Evolutionary conservation across 2,888 invertebrate species (phyloP).

Genomic region (Drosophila macrothrix): DNA sequence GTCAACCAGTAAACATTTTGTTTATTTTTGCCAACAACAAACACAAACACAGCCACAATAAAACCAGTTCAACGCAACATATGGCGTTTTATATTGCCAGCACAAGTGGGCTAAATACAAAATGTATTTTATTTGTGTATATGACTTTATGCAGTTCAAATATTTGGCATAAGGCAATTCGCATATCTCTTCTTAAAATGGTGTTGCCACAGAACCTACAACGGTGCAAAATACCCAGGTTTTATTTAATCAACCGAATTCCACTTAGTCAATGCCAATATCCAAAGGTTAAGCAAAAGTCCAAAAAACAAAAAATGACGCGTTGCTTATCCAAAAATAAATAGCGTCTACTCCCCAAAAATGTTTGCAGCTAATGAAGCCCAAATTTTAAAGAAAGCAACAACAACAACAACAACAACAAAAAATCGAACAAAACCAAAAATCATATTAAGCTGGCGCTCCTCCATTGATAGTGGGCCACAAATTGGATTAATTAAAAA

Average conservation of each 20-base stretch:
- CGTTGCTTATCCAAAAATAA: conserved; percentile 32
- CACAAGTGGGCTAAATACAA: conserved; percentile 49
- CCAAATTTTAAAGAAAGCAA: conserved; percentile 13
- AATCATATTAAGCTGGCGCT: conserved; percentile 20
- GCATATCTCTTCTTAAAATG: background rate
- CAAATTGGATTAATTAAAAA: conserved; percentile 67
- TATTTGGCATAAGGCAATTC: conserved; percentile 29
- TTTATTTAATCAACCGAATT: conserved; percentile 36
- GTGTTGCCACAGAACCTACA: conserved; percentile 14
- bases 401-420: background rate
- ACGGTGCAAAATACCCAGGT: background rate
- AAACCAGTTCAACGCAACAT: conserved; percentile 74
- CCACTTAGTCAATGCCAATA: conserved; percentile 33
- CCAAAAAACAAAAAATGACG: conserved; percentile 43
- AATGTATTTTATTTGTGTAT: conserved; percentile 2
- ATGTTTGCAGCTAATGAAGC: conserved; percentile 31
- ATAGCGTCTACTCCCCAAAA: conserved; percentile 26
- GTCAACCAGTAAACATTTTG: conserved; percentile 58
- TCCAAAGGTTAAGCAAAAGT: conserved; percentile 38
- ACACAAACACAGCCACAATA: conserved; percentile 12
- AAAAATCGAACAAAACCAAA: conserved; percentile 5
- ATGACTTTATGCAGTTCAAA: conserved; percentile 30
- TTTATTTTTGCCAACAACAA: conserved; percentile 62
- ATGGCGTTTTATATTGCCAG: conserved; percentile 54
- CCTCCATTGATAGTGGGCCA: conserved; percentile 30